A percentile compares a stretch with the other conserved stretches of the same genome.
Conservation (phyloP, 1,140 invertebrate genomes). For the Tribolium castaneum region DNA sequence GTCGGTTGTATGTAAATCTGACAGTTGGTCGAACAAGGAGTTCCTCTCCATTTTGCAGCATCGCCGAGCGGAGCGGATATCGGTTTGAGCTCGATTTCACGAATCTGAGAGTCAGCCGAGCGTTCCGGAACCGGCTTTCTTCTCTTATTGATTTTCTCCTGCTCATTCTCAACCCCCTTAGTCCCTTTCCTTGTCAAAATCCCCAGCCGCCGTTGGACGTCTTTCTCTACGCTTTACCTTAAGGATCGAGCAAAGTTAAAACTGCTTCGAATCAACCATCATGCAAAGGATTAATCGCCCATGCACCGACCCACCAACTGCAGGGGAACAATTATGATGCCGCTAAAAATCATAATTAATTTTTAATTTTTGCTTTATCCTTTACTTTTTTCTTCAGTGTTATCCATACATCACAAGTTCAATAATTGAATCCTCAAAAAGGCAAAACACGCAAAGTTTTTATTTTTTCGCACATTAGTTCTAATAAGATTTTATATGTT, state of each 20-base stretch:
- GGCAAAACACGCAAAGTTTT: too few species aligned
- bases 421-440: too few species aligned
- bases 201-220: constrained; percentile 37
- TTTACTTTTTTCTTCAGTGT: too few species aligned
- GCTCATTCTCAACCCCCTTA: constrained; percentile 48
- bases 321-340: too few species aligned
- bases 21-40: constrained; percentile 54
- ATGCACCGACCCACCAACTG: background rate
- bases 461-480: too few species aligned
- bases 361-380: background rate
- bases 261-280: constrained; percentile 14
- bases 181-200: constrained; percentile 45
- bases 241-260: constrained; percentile 33
- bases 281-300: background rate
- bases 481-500: too few species aligned
- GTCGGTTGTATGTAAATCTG: constrained; percentile 56
- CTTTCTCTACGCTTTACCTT: constrained; percentile 40
- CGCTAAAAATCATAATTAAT: too few species aligned
- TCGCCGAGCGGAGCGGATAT: constrained; percentile 61
- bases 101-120: constrained; percentile 65
- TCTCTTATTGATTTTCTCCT: constrained; percentile 65
- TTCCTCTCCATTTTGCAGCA: constrained; percentile 61
- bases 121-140: constrained; percentile 65
- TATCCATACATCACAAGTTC: too few species aligned
- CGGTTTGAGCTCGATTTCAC: constrained; percentile 64